Evolutionary conservation across 2,113 vertebrate species (phyloP).

Genomic region (Carlito syrichta): DNA sequence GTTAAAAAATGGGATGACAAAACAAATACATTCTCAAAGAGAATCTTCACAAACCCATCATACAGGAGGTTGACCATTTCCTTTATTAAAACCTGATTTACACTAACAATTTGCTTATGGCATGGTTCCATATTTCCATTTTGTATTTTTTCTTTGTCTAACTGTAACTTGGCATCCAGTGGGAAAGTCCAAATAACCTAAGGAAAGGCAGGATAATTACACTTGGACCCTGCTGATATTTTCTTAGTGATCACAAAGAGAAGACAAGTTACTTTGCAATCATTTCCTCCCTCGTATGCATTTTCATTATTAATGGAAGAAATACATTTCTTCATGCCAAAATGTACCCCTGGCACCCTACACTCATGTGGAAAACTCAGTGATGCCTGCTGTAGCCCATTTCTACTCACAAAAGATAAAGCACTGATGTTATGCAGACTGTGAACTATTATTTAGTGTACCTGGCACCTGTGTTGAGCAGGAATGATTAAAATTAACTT

Average conservation of each 20-base stretch:
- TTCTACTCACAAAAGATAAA: not conserved
- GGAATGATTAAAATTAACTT: not conserved
- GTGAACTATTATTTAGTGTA: not conserved
- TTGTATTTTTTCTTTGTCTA: not conserved
- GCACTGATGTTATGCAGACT: not conserved
- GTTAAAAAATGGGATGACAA: not conserved
- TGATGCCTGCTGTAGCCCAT: too few relatives aligned
- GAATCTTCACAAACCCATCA: not conserved
- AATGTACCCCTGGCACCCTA: not conserved
- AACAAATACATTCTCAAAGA: not conserved
- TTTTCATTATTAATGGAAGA: not conserved
- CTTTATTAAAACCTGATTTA: not conserved
- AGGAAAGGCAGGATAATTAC: not conserved
- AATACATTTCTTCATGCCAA: not conserved
- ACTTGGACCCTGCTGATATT: not conserved
- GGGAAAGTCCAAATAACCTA: not conserved
- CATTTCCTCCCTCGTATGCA: not conserved
- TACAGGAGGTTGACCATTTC: not conserved
- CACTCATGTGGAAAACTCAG: not conserved
- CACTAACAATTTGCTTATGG: not conserved
- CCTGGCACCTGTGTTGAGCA: not conserved
- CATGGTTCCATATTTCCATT: not conserved
- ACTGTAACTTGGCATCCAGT: not conserved
- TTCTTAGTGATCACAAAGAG: not conserved
- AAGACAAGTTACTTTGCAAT: not conserved